Evolutionary conservation across 2,113 vertebrate species (phyloP).

Genomic region (Nycticorax nycticorax): DNA sequence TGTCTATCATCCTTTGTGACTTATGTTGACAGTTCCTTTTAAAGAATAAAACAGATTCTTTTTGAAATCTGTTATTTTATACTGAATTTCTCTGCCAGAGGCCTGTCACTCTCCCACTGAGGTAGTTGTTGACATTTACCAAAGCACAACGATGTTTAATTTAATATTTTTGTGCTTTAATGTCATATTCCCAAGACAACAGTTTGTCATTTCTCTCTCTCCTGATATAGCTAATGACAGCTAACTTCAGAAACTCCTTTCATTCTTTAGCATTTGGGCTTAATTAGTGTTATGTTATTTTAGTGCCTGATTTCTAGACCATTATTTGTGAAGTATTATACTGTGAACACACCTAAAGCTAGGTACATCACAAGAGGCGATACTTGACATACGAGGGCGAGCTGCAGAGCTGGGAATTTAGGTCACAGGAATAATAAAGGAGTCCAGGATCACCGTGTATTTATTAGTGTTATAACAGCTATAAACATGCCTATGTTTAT

Average conservation of each 20-base stretch:
- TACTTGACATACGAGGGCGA: neutral
- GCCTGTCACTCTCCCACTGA: neutral
- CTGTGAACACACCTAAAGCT: neutral
- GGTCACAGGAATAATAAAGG: neutral
- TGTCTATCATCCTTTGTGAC: constrained; percentile 33
- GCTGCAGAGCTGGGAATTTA: neutral
- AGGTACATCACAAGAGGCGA: neutral
- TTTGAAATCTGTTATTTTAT: constrained; percentile 39
- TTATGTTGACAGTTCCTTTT: constrained; percentile 43
- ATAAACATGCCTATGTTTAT: neutral
- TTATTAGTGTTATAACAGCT: neutral
- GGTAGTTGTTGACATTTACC: constrained; percentile 64
- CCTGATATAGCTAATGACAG: neutral
- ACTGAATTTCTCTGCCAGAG: neutral
- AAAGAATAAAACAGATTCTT: constrained; percentile 33
- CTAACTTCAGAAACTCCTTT: neutral
- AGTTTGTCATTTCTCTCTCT: neutral
- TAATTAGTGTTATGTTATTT: constrained; percentile 5
- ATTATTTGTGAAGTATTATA: neutral
- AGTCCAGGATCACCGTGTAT: neutral
- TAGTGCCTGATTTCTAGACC: neutral
- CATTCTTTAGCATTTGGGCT: neutral
- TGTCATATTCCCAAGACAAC: neutral
- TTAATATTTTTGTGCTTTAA: constrained; percentile 58
- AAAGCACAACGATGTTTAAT: constrained; percentile 50